These are phyloP conservation scores for Barbus barbus DNA, from an alignment of 2,113 vertebrate species.

Conservation along the genomic window DNA sequence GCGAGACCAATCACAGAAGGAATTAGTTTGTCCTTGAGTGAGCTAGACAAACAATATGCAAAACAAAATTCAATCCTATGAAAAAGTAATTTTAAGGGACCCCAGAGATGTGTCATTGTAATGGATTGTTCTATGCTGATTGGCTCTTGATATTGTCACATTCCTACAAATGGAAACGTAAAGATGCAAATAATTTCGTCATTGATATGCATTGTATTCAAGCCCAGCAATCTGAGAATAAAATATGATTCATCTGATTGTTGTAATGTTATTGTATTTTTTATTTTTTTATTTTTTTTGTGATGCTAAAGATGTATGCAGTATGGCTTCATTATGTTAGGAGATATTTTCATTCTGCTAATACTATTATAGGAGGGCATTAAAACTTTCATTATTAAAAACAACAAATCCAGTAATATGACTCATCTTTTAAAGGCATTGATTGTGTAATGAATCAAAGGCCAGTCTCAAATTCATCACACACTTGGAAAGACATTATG, in stretches of 20 bases:
- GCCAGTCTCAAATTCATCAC: conserved; percentile 58
- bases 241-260: conserved; percentile 48
- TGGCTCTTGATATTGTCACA: conserved; percentile 40
- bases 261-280: conserved; percentile 53
- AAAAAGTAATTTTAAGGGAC: conserved; percentile 57
- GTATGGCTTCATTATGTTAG: conserved; percentile 58
- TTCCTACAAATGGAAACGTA: conserved; percentile 43
- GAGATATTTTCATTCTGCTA: conserved; percentile 48
- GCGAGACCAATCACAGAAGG: conserved; percentile 20
- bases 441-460: conserved; percentile 70
- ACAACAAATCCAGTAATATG: conserved; percentile 61
- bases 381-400: conserved; percentile 69
- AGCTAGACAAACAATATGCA: conserved; percentile 54
- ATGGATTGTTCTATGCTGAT: conserved; percentile 43
- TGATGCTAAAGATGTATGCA: conserved; percentile 43
- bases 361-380: conserved; percentile 63
- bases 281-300: too few species aligned
- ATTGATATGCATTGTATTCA: conserved; percentile 54
- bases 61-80: conserved; percentile 42
- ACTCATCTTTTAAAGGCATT: conserved; percentile 67
- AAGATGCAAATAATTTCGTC: conserved; percentile 53
- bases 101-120: conserved; percentile 53
- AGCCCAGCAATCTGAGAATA: conserved; percentile 47
- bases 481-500: neutral
- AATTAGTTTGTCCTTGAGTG: conserved; percentile 52